Conservation (phyloP, 2,797 vertebrate species). For the Jordanella pulchra region DNA sequence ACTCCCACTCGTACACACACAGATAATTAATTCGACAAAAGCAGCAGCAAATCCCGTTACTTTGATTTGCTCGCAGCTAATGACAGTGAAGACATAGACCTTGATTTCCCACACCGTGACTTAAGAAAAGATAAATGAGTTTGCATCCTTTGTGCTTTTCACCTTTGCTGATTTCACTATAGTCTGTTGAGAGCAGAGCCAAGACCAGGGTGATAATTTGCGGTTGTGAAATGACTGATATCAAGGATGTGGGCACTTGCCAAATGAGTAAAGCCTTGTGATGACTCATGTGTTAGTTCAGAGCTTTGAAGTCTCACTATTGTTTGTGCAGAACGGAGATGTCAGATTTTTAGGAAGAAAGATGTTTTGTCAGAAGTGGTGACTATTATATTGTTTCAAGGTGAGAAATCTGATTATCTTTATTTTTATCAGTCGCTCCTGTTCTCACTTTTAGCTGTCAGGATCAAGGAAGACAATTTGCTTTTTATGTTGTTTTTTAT, state of each 20-base stretch:
- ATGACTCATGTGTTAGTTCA: constrained; percentile 52
- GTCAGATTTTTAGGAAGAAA: constrained; percentile 25
- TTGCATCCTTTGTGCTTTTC: constrained; percentile 43
- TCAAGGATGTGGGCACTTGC: constrained; percentile 61
- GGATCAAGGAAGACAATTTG: not conserved
- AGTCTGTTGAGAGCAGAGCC: constrained; percentile 51
- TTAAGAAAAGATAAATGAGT: constrained; percentile 33
- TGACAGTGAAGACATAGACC: not conserved
- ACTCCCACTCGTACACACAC: constrained; percentile 11
- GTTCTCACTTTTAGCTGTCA: not conserved
- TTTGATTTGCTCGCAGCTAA: constrained; percentile 5
- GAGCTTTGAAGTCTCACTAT: constrained; percentile 48
- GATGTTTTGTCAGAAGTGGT: constrained; percentile 24
- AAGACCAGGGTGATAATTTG: constrained; percentile 72
- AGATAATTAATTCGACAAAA: constrained; percentile 29
- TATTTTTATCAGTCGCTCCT: not conserved
- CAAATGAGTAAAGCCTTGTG: constrained; percentile 59
- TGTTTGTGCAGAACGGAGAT: constrained; percentile 35
- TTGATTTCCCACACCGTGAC: constrained; percentile 15
- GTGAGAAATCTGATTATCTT: constrained; percentile 4
- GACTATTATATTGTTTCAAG: constrained; percentile 10
- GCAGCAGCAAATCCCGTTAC: constrained; percentile 10
- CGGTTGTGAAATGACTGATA: constrained; percentile 71
- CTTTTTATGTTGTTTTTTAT: not conserved
- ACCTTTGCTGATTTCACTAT: constrained; percentile 45